Base-by-base conservation (phyloP, 2,888 invertebrate species). In the Neuroscelio doddi region DNA sequence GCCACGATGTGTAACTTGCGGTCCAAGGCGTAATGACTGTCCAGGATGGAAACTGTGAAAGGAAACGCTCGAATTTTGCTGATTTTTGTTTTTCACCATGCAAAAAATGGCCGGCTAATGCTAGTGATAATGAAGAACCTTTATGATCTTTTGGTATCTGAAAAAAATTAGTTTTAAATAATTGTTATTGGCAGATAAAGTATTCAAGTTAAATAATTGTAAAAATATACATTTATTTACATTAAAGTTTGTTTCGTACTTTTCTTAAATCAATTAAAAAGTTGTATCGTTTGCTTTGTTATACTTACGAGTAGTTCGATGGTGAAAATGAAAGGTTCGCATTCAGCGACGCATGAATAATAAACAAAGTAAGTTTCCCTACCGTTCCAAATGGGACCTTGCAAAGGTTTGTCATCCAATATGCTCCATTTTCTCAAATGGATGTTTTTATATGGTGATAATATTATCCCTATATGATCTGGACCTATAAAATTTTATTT, bases 11-110 rank as follows among this genome's bases (percentile, higher is more conserved):
- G 78, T 91, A 89, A 46, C 90, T 88, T 1, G 91, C 89, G 58
- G 89, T 89, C 92, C 92, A 92, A 65, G 90, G 90, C 27, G 89
- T 89, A 51, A 89, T 86, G 15, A 91, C 90, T 24, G 89, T 87
- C 90, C 90, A 90, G 0, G 85, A 75, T 27, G 92, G 92, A 78
- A 92, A 89, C 72, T 88, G 86, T 9, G 77, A 78, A 67, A 91
- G 82, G 69, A 91, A 87, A 30, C 85, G 78, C 58, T 86, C 85
- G 75, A 92, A 85, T 64, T 86, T 76, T 29, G 84, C 75, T 5
- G 89, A 86, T 44, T 84, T 85, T 79, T 88, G 87, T 58, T 86
- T 84, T 56, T 87, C 83, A 29, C 88, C 87, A 81, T 89, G 87
- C 65, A 89, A 80, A 74, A 87, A 87, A 72, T 91, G 91, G 0